phyloP scores from a whole-genome alignment of 2,113 vertebrate species.

The Neotoma lepida region DNA sequence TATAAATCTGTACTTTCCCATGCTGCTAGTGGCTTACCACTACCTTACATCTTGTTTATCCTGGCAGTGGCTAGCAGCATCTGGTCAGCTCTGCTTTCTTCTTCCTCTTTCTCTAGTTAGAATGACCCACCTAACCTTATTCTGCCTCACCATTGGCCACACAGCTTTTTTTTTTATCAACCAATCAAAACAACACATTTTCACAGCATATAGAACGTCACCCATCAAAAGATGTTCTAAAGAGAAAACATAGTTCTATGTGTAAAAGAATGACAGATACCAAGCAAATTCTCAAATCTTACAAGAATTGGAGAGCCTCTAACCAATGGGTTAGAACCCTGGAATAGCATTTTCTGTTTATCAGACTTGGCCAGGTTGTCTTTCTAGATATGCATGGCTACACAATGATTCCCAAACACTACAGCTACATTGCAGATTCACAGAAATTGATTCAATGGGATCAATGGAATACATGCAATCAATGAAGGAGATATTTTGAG shows the following conservation, averaged over 20 bases:
- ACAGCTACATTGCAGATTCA: neutral
- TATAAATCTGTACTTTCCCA: too few species aligned
- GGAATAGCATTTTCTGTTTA: neutral
- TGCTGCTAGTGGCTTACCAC: too few species aligned
- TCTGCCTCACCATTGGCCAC: too few species aligned
- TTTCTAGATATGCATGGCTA: neutral
- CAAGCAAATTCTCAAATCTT: constrained; percentile 14
- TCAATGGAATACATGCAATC: neutral
- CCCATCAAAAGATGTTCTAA: neutral
- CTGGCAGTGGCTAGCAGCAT: too few species aligned
- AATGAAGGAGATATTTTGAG: neutral
- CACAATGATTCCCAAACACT: neutral
- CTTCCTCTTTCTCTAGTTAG: too few species aligned
- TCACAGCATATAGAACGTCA: too few species aligned
- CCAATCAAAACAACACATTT: too few species aligned
- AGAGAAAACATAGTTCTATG: constrained; percentile 23
- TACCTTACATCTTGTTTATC: too few species aligned
- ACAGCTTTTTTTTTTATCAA: too few species aligned
- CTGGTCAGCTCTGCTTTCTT: too few species aligned
- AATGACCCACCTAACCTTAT: too few species aligned
- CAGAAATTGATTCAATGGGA: neutral
- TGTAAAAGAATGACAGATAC: neutral
- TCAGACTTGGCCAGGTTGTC: neutral
- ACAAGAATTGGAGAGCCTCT: neutral
- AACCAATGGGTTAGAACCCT: neutral